A percentile compares a stretch with the other conserved stretches of the same genome.
phyloP scores from a whole-genome alignment of 1,140 invertebrate genomes.

The Asobara japonica region DNA sequence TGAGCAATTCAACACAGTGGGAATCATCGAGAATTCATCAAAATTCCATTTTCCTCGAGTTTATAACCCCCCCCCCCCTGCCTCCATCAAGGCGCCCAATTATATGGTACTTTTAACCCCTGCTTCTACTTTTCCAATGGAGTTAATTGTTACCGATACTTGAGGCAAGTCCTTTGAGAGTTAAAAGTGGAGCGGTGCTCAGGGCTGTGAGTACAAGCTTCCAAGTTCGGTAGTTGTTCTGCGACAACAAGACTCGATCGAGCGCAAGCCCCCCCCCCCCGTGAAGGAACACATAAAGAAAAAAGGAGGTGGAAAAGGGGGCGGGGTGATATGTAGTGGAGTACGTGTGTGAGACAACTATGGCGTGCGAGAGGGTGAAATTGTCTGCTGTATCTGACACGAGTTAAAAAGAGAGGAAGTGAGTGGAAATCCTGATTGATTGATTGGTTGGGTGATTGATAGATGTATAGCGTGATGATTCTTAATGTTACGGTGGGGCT shows the following conservation, averaged over 20 bases:
- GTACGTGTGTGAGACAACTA: not conserved
- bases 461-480: no score
- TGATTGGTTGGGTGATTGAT: no score
- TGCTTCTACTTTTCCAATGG: not conserved
- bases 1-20: not conserved
- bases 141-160: constrained; percentile 9
- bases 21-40: not conserved
- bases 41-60: not conserved
- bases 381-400: no score
- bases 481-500: no score
- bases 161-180: constrained; percentile 2
- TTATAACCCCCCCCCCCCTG: not conserved
- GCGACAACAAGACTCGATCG: constrained; percentile 5
- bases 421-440: no score
- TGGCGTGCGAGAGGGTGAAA: no score
- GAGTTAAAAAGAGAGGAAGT: no score
- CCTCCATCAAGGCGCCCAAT: not conserved
- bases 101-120: not conserved
- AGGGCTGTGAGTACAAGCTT: not conserved
- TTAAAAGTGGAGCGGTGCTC: not conserved
- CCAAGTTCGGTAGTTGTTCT: not conserved
- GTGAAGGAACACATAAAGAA: not conserved
- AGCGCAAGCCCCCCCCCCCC: not conserved
- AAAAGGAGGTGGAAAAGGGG: not conserved
- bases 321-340: not conserved